These are phyloP conservation scores for Eurois occulta DNA, from an alignment of 2,888 invertebrate genomes.

Conservation along the genomic window DNA sequence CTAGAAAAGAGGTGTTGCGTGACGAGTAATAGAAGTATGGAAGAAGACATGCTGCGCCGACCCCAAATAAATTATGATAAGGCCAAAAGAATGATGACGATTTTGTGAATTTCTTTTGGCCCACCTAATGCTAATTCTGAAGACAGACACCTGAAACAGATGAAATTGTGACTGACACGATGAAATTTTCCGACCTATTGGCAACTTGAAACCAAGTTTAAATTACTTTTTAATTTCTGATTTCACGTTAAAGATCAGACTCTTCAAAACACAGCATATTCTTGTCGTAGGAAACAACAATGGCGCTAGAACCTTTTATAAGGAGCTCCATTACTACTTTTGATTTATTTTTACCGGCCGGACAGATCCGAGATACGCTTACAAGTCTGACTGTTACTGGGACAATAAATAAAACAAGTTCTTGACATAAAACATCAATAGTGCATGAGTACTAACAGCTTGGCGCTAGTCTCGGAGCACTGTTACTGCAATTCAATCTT, in stretches of 20 bases:
- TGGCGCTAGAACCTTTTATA: constrained; percentile 2
- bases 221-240: background rate
- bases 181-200: background rate
- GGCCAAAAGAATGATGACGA: background rate
- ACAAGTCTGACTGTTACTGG: constrained; percentile 11
- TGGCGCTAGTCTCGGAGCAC: constrained; percentile 5
- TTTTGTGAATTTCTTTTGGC: background rate
- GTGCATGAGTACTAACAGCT: constrained; percentile 41
- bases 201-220: background rate
- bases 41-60: background rate
- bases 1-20: background rate
- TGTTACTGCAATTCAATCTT: constrained; percentile 30
- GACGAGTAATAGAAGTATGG: background rate
- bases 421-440: constrained; percentile 52
- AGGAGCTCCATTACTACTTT: constrained; percentile 23
- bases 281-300: constrained; percentile 17
- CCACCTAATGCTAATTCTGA: background rate
- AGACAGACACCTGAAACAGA: background rate
- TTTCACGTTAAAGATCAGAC: background rate
- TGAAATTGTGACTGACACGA: too few species aligned
- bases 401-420: constrained; percentile 46
- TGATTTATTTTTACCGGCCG: constrained; percentile 32
- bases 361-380: constrained; percentile 34
- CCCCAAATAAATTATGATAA: background rate
- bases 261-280: background rate